phyloP scores from a whole-genome alignment of 1,140 invertebrate genomes.

The Platorchestia sp. region DNA sequence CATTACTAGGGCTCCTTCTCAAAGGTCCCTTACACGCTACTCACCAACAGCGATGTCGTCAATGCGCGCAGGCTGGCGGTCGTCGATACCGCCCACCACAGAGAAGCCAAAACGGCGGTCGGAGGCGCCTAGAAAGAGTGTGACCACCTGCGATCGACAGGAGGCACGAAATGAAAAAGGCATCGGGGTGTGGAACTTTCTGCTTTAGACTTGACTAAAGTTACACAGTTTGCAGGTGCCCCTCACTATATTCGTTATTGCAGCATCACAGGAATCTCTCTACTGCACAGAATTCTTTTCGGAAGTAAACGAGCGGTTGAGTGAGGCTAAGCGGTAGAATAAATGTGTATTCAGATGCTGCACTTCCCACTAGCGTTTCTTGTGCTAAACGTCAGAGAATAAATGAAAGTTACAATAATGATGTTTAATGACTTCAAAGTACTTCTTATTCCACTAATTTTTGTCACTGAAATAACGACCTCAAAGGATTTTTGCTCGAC shows the following conservation, averaged over 20 bases:
- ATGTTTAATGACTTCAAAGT: too few species aligned
- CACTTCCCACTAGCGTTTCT: too few species aligned
- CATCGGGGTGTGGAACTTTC: too few species aligned
- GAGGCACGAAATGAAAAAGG: not conserved
- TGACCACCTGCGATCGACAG: constrained; percentile 48
- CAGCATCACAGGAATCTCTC: not conserved
- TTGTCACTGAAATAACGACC: too few species aligned
- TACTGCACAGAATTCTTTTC: not conserved
- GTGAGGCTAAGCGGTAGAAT: too few species aligned
- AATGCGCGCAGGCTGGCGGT: constrained; percentile 73
- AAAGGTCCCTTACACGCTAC: constrained; percentile 46
- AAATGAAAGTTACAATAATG: too few species aligned
- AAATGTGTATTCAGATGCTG: too few species aligned
- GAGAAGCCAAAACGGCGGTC: constrained; percentile 74
- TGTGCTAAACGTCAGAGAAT: too few species aligned
- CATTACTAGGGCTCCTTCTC: not conserved
- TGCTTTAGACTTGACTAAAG: too few species aligned
- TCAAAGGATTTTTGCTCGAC: too few species aligned
- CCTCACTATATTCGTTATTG: not conserved
- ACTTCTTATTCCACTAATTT: too few species aligned
- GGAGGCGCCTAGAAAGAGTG: constrained; percentile 68
- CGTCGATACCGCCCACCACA: constrained; percentile 73
- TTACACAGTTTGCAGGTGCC: not conserved
- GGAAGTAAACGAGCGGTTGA: not conserved
- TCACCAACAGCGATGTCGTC: constrained; percentile 74